Evolutionary conservation across 2,888 invertebrate species (phyloP), one percentile per base, ranked within the genome.

Genomic region (Acanthosepion esculentum): DNA sequence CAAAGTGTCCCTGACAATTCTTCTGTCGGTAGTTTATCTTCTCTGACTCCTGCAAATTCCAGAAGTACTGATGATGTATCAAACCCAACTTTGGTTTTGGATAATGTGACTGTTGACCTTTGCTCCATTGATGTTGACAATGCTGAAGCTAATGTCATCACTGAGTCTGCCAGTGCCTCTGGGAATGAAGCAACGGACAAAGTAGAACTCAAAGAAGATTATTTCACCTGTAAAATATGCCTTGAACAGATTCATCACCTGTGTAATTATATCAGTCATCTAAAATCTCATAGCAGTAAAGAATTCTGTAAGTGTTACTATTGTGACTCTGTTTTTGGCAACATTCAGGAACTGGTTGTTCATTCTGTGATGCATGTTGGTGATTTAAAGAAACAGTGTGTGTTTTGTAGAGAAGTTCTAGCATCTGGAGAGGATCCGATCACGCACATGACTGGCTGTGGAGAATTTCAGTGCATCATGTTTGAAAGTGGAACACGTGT

Each of bases 371-470:
- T 53, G 5, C 93, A 93, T 93, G 93, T 93, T 48, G 53, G 93
- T 53, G 53, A 93, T n/a, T 53, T 93, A 50, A 93, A 93, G 93
- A 93, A 93, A 3, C 93, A 93, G n/a, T 93, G 93, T 93, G 93
- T 93, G 48, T 93, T 93, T 15, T 93, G 93, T 48, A 50, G 93
- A 5, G 53, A 93, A n/a, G 48, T 93, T 53, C 26, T 93, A 29
- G 48, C 53, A 2, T 50, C 93, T 26, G 48, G 48, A n/a, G 53
- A 48, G 18, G 53, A 93, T 29, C 93, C 93, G 6, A 93, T 93
- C 50, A 48, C 48, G 20, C 93, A 93, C 93, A 93, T 93, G 93
- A 93, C 93, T 5, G 93, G 53, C 50, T 93, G 93, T 50, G 93
- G 93, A 2, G 93, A 93, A 48, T 48, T 93, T n/a, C 93, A 93